Evolutionary conservation across 2,888 invertebrate species (phyloP).

Genomic region (Drosophila cracens): DNA sequence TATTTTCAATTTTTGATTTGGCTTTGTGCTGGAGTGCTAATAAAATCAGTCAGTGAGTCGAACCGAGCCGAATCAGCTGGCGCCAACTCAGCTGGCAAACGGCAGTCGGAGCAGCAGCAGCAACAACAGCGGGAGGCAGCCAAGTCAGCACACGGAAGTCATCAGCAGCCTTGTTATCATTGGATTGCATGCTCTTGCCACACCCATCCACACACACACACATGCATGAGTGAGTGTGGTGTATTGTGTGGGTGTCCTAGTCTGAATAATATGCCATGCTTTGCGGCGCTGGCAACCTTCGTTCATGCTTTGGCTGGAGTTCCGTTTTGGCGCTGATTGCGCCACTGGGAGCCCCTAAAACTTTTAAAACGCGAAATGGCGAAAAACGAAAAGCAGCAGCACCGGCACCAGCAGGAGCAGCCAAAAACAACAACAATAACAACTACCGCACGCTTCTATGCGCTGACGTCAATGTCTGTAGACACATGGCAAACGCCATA

Average conservation of each 20-base stretch:
- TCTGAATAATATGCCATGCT: slow-evolving; percentile 71
- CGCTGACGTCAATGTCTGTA: slow-evolving; percentile 64
- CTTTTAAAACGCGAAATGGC: slow-evolving; percentile 74
- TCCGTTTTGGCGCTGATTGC: slow-evolving; percentile 71
- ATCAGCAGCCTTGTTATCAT: slow-evolving; percentile 79
- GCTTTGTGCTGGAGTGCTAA: slow-evolving; percentile 50
- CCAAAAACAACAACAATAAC: slow-evolving; percentile 14
- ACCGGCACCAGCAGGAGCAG: slow-evolving; percentile 13
- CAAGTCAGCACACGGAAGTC: slow-evolving; percentile 67
- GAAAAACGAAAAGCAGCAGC: slow-evolving; percentile 31
- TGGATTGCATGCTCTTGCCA: slow-evolving; percentile 30
- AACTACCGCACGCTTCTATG: slow-evolving; percentile 18
- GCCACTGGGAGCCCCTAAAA: slow-evolving; percentile 74
- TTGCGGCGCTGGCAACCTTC: slow-evolving; percentile 53
- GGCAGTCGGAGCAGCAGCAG: slow-evolving; percentile 18
- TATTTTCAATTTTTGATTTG: slow-evolving; percentile 81
- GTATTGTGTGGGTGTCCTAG: slow-evolving; percentile 22
- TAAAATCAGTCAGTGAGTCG: slow-evolving; percentile 41
- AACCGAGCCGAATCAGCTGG: slow-evolving; percentile 13
- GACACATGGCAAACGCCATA: slow-evolving; percentile 77
- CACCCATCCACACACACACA: not conserved
- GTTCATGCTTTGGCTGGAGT: slow-evolving; percentile 15
- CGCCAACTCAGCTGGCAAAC: slow-evolving; percentile 45
- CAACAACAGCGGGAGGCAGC: slow-evolving; percentile 35
- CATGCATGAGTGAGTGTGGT: slow-evolving; percentile 7